These are phyloP conservation scores for Oreochromis niloticus DNA, from an alignment of 2,113 vertebrate species.

Conservation along the genomic window DNA sequence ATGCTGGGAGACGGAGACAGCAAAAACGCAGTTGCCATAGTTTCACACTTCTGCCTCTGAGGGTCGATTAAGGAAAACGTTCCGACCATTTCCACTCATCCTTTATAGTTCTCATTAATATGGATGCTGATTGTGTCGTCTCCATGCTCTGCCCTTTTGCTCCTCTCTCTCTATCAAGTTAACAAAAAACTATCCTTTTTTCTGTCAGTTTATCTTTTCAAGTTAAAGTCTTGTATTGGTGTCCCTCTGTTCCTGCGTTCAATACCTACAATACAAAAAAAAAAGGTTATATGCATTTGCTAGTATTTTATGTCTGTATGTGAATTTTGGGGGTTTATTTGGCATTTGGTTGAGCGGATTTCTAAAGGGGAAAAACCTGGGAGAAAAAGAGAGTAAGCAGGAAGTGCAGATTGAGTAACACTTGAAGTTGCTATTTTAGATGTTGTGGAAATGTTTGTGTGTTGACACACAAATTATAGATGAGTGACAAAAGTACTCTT, in stretches of 20 bases:
- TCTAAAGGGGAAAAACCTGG: background rate
- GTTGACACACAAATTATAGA: background rate
- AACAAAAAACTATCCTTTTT: background rate
- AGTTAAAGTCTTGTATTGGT: background rate
- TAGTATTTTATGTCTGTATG: background rate
- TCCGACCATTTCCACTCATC: background rate
- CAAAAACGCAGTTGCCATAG: conserved; percentile 64
- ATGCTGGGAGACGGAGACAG: conserved; percentile 24
- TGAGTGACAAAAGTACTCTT: background rate
- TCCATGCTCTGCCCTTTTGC: background rate
- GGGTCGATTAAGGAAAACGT: conserved; percentile 28
- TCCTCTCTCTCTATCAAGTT: background rate
- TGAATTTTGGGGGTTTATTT: background rate
- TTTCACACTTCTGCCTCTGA: conserved; percentile 42
- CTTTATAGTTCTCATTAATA: conserved; percentile 23
- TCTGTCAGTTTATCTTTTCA: background rate
- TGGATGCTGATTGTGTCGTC: background rate
- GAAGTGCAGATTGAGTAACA: background rate
- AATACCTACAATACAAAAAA: background rate
- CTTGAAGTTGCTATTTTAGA: conserved; percentile 11
- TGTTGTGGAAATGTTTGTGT: background rate
- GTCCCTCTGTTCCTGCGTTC: background rate
- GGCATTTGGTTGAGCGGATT: background rate
- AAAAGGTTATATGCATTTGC: background rate
- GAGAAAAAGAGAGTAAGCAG: background rate